phyloP scores from a whole-genome alignment of 2,113 vertebrate genomes.

The Eleginops maclovinus region DNA sequence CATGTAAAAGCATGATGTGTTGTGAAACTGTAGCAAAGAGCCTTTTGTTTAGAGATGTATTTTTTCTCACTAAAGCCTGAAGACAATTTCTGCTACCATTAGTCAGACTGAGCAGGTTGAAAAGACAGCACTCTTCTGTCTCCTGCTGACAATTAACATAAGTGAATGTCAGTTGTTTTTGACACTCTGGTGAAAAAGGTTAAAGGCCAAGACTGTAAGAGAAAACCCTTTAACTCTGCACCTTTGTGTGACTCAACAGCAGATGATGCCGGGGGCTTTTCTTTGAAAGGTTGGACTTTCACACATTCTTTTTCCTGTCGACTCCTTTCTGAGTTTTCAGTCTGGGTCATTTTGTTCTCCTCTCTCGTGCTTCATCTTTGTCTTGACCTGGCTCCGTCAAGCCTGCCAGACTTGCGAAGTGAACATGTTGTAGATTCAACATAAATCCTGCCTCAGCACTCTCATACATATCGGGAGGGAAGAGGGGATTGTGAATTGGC shows the following conservation, averaged over 20 bases:
- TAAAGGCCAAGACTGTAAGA: conserved; percentile 58
- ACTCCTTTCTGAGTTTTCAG: conserved; percentile 25
- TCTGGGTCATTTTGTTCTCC: conserved; percentile 24
- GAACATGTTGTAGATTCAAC: conserved; percentile 46
- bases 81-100: conserved; percentile 13
- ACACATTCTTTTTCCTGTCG: conserved; percentile 28
- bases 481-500: conserved; percentile 40
- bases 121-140: conserved; percentile 27
- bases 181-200: conserved; percentile 62
- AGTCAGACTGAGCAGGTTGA: conserved; percentile 17
- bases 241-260: conserved; percentile 57
- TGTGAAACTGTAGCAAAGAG: too few species aligned
- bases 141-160: conserved; percentile 35
- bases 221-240: conserved; percentile 47
- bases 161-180: conserved; percentile 46
- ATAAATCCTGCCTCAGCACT: conserved; percentile 44
- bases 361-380: conserved; percentile 29
- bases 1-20: too few species aligned
- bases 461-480: conserved; percentile 34
- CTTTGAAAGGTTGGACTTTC: conserved; percentile 50
- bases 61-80: not conserved
- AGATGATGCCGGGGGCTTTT: conserved; percentile 22
- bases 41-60: not conserved
- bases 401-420: conserved; percentile 46
- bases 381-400: conserved; percentile 18